Evolutionary conservation across 2,113 vertebrate species (phyloP).

Genomic region (Gnathonemus longibarbis): DNA sequence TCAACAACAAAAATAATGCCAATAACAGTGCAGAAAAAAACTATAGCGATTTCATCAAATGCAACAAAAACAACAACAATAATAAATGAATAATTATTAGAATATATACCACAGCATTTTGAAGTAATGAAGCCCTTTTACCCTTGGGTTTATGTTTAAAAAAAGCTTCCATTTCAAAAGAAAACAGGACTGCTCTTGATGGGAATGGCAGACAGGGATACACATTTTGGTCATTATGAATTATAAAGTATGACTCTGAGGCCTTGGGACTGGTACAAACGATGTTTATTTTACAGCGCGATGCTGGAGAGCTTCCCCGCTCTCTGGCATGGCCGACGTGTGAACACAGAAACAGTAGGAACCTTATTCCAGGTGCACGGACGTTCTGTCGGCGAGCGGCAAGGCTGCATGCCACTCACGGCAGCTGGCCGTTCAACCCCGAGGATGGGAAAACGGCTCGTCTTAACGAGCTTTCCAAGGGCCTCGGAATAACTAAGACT

Average conservation of each 20-base stretch:
- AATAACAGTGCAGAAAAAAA: not conserved
- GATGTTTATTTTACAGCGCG: constrained; percentile 50
- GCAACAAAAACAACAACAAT: not conserved
- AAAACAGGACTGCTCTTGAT: constrained; percentile 27
- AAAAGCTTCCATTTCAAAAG: constrained; percentile 14
- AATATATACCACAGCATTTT: not conserved
- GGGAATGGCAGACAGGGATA: constrained; percentile 29
- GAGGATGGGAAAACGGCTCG: not conserved
- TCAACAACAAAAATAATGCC: not conserved
- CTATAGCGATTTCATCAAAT: not conserved
- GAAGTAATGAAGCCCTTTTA: not conserved
- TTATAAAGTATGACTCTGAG: constrained; percentile 44
- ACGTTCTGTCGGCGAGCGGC: constrained; percentile 5
- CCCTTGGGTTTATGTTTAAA: not conserved
- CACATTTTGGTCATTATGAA: constrained; percentile 40
- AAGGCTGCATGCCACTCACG: constrained; percentile 26
- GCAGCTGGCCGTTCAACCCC: not conserved
- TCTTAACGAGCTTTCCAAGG: not conserved
- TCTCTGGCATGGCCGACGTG: constrained; percentile 36
- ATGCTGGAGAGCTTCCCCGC: constrained; percentile 37
- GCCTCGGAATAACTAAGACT: not conserved
- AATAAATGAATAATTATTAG: not conserved
- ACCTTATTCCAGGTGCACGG: constrained; percentile 43
- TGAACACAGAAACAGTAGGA: constrained; percentile 42
- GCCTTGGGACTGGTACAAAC: constrained; percentile 39